Base-by-base conservation (phyloP, 2,797 vertebrate genomes). In the Melanotaenia trifasciata region DNA sequence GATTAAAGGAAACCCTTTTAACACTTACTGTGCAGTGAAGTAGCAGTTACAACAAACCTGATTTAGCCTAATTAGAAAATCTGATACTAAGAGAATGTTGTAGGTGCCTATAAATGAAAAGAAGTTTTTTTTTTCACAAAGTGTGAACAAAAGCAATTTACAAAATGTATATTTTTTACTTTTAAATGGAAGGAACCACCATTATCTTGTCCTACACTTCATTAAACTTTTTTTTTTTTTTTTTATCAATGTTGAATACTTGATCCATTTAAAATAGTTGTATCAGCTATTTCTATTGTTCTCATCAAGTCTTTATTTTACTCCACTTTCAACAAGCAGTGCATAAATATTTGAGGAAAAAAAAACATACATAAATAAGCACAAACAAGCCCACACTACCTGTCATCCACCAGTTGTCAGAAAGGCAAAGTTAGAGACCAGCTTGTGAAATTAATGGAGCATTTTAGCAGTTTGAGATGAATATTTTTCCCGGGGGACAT, bases 11-110 rank as follows among this genome's bases (percentile, higher is more conserved):
- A 51, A 50, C 35, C 47, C 57, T 73, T 79, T 81, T 45, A 74
- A 75, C 78, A 83, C 68, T 72, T 54, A 73, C 57, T 26, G 40
- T 79, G 30, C 65, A 66, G 58, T 61, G 36, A 74, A 43, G 36
- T 14, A 40, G 28, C 62, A 32, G 20, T 62, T 40, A 11, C 45
- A 22, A 66, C 43, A 60, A 50, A 60, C 35, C 63, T 74, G 30
- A 75, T 68, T 85, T 65, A 74, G 30, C 14, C 32, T 76, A 33
- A 76, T 68, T 76, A 58, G 28, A 38, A 65, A 79, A 78, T 20
- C 26, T 58, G n/a, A 78, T 63, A 43, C 50, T 28, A 45, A 18
- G 11, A 28, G 20, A 32, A 62, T 61, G 58, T 26, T 75, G 28
- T 12, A 36, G 26, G 22, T 30, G n/a, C 20, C 26, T 64, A 57